These are phyloP conservation scores for Ptycholaimellus sp. DNA, from an alignment of 2,888 invertebrate genomes.

Conservation along the genomic window DNA sequence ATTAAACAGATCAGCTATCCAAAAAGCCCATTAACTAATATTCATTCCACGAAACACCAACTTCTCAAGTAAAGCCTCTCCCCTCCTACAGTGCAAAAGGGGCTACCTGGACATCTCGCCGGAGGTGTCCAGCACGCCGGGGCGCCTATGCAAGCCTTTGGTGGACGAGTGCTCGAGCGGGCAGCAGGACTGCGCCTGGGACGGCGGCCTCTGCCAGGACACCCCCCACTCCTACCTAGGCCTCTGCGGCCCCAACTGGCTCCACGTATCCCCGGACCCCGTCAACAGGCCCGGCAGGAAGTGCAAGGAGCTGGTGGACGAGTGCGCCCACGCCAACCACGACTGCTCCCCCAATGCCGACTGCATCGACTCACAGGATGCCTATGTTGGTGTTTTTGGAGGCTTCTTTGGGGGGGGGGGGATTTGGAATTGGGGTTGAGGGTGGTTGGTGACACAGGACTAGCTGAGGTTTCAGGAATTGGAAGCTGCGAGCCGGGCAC, in stretches of 20 bases:
- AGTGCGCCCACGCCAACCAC: slow-evolving; percentile 17
- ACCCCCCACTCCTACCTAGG: slow-evolving; percentile 22
- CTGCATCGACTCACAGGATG: slow-evolving; percentile 23
- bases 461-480: too few relatives aligned
- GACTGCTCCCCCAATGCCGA: slow-evolving; percentile 24
- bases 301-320: too few relatives aligned
- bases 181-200: slow-evolving; percentile 21
- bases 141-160: slow-evolving; percentile 34
- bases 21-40: too few relatives aligned
- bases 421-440: too few relatives aligned
- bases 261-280: slow-evolving; percentile 20
- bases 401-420: too few relatives aligned
- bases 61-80: too few relatives aligned
- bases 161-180: slow-evolving; percentile 52
- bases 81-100: slow-evolving; percentile 11
- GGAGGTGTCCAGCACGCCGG: slow-evolving; percentile 15
- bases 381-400: too few relatives aligned
- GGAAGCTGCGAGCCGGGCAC: too few relatives aligned
- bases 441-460: too few relatives aligned
- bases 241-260: slow-evolving; percentile 16
- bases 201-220: slow-evolving; percentile 20
- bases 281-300: slow-evolving; percentile 20
- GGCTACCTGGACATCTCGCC: slow-evolving; percentile 24
- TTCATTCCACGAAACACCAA: too few relatives aligned
- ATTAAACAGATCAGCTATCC: too few relatives aligned